Conservation (phyloP, 2,888 invertebrate species). For the Liodrosophila aerea region DNA sequence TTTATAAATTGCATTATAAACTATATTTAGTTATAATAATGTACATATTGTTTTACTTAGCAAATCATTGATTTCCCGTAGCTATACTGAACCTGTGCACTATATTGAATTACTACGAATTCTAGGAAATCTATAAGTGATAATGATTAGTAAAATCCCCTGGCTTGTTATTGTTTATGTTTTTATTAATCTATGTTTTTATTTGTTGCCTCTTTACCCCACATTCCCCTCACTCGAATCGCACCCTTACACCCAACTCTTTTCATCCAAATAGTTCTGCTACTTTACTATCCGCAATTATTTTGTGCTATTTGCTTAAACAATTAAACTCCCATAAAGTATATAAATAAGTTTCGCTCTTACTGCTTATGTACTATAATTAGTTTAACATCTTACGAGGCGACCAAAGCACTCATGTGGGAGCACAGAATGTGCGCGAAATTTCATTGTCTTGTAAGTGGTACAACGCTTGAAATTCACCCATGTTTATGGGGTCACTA, state of each 20-base stretch:
- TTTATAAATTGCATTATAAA: no score
- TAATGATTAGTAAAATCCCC: conserved; percentile 29
- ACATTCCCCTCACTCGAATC: no score
- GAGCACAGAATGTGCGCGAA: not conserved
- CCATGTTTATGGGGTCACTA: conserved; percentile 23
- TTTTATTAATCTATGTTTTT: not conserved
- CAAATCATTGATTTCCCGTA: no score
- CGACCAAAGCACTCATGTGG: conserved; percentile 3
- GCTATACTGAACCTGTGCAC: no score
- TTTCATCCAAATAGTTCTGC: conserved; percentile 4
- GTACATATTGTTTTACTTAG: no score
- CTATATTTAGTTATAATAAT: no score
- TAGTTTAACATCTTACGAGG: conserved; percentile 34
- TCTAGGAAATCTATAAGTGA: not conserved
- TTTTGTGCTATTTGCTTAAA: conserved; percentile 50
- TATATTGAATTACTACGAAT: no score
- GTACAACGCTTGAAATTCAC: conserved; percentile 16
- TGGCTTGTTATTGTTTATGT: no score
- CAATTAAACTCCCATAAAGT: conserved; percentile 62
- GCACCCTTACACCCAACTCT: no score
- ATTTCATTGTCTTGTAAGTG: conserved; percentile 37
- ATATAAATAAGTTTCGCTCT: conserved; percentile 46
- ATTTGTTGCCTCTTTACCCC: not conserved
- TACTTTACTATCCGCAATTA: conserved; percentile 44
- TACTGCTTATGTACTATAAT: conserved; percentile 35